phyloP scores from a whole-genome alignment of 2,797 vertebrate species.

The Pseudocheirus occidentalis region DNA sequence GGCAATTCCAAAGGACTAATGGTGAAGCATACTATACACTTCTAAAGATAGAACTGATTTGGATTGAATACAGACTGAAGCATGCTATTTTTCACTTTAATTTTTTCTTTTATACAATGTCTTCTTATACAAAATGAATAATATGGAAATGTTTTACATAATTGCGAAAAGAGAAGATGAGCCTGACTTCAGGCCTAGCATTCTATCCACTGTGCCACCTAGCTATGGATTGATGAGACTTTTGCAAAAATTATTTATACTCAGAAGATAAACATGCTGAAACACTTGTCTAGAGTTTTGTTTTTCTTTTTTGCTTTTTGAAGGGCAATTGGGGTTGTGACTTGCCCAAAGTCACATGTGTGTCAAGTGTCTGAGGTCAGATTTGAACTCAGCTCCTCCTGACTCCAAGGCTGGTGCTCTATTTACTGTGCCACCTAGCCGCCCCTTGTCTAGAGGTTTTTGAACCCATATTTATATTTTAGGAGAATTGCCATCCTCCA shows the following conservation, averaged over 20 bases:
- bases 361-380: too few species aligned
- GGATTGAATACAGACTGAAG: too few species aligned
- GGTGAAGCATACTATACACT: neutral
- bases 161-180: neutral
- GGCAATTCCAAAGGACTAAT: too few species aligned
- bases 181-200: neutral
- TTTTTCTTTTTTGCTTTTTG: neutral
- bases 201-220: neutral
- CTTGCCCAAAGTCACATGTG: too few species aligned
- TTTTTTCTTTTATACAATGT: too few species aligned
- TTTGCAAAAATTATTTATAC: neutral
- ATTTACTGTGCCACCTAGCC: too few species aligned
- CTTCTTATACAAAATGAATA: too few species aligned
- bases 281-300: neutral
- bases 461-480: neutral
- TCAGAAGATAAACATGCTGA: neutral
- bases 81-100: too few species aligned
- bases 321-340: too few species aligned
- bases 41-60: neutral
- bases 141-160: too few species aligned
- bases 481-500: neutral
- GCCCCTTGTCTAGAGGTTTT: neutral
- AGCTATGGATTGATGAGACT: neutral
- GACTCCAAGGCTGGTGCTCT: too few species aligned
- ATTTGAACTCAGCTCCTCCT: too few species aligned